These are phyloP conservation scores for Formica aserva DNA, from an alignment of 2,888 invertebrate species.

Conservation along the genomic window DNA sequence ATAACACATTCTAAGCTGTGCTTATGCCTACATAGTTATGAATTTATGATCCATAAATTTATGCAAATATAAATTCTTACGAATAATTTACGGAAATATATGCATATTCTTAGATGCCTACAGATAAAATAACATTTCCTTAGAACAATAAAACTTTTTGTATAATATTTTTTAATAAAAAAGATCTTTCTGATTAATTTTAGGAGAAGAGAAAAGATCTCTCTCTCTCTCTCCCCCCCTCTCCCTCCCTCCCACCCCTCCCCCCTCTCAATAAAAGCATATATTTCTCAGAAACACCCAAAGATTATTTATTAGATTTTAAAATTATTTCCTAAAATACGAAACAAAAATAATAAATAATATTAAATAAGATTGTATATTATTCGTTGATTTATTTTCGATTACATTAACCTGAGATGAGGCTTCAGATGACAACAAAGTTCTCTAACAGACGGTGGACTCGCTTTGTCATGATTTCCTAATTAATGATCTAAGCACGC, in stretches of 20 bases:
- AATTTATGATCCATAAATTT: constrained; percentile 3
- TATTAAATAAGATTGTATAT: neutral
- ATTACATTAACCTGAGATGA: constrained; percentile 7
- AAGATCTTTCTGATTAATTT: neutral
- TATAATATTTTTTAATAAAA: neutral
- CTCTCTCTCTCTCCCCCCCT: too few species aligned
- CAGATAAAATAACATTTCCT: neutral
- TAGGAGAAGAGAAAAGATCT: neutral
- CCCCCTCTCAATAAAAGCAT: neutral
- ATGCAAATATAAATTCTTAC: neutral
- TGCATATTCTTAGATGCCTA: neutral
- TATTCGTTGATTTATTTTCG: constrained; percentile 5
- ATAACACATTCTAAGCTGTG: neutral
- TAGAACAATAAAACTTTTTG: neutral
- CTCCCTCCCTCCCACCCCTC: too few species aligned
- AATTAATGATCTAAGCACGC: constrained; percentile 38
- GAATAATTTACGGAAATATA: neutral
- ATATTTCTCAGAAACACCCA: neutral
- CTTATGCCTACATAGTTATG: neutral
- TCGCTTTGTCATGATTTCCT: constrained; percentile 37
- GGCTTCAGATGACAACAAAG: constrained; percentile 20
- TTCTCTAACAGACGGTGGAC: constrained; percentile 17
- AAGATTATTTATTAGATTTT: neutral
- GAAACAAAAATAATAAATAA: neutral
- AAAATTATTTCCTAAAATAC: neutral